Evolutionary conservation across 2,888 invertebrate species (phyloP).

Genomic region (Eupeodes luniger): DNA sequence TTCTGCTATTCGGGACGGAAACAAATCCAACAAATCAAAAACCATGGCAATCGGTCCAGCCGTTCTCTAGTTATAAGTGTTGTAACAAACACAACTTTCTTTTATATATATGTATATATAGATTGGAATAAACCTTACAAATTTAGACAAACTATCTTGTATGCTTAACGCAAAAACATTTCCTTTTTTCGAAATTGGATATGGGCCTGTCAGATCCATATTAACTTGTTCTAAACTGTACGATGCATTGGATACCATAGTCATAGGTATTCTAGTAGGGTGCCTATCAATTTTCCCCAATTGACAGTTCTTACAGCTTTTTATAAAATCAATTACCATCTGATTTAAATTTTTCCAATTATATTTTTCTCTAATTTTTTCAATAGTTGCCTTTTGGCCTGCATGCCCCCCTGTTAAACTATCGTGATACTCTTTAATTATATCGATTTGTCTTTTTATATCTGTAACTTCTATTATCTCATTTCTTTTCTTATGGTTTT

Average conservation of each 20-base stretch:
- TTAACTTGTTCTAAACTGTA: background rate
- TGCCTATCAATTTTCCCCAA: too few species aligned
- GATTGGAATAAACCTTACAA: too few species aligned
- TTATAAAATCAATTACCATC: constrained; percentile 1
- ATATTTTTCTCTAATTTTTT: background rate
- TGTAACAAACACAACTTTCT: too few species aligned
- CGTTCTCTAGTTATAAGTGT: too few species aligned
- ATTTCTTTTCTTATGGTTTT: background rate
- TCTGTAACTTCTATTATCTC: background rate
- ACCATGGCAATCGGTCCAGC: too few species aligned
- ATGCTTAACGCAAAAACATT: background rate
- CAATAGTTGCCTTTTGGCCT: background rate
- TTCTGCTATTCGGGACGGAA: too few species aligned
- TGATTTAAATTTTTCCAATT: background rate
- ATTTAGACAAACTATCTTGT: too few species aligned
- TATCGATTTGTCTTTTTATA: background rate
- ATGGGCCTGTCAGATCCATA: background rate
- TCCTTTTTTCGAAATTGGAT: background rate
- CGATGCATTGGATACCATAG: background rate
- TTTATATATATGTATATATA: too few species aligned
- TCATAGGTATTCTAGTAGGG: too few species aligned
- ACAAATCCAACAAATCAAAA: too few species aligned
- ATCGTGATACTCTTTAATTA: too few species aligned
- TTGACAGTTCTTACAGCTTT: too few species aligned
- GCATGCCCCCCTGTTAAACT: background rate